Conservation (phyloP, 2,797 vertebrate genomes). For the Naso thynnoides region DNA sequence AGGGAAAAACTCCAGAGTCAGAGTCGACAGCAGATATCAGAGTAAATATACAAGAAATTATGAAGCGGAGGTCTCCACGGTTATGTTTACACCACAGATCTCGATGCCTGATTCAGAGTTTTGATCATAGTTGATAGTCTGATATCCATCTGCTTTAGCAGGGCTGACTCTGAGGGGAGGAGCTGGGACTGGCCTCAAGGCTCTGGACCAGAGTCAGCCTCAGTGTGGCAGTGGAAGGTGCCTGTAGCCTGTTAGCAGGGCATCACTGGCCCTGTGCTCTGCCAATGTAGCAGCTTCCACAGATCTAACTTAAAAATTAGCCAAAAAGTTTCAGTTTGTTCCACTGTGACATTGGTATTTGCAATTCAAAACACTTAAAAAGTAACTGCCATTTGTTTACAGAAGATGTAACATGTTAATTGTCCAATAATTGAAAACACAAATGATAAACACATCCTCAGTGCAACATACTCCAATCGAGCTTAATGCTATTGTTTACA, state of each 20-base stretch:
- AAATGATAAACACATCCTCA: too few relatives aligned
- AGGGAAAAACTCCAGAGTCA: slow-evolving; percentile 29
- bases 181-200: not conserved
- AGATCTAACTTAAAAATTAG: not conserved
- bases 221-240: not conserved
- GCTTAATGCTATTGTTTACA: too few relatives aligned
- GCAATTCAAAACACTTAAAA: too few relatives aligned
- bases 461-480: too few relatives aligned
- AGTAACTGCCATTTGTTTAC: too few relatives aligned
- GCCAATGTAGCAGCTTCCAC: not conserved
- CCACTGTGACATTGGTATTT: too few relatives aligned
- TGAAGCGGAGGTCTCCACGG: not conserved
- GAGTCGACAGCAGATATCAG: slow-evolving; percentile 45
- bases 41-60: slow-evolving; percentile 30
- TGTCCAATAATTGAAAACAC: too few relatives aligned
- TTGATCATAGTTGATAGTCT: slow-evolving; percentile 11
- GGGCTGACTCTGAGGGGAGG: not conserved
- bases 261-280: too few relatives aligned
- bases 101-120: slow-evolving; percentile 2
- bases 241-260: not conserved
- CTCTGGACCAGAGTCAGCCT: not conserved
- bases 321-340: not conserved
- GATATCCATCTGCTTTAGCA: slow-evolving; percentile 27
- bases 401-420: too few relatives aligned
- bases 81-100: slow-evolving; percentile 9